Evolutionary conservation across 2,113 vertebrate genomes (phyloP), one percentile per base, ranked within the genome.

Genomic region (Chaetodon trifascialis): DNA sequence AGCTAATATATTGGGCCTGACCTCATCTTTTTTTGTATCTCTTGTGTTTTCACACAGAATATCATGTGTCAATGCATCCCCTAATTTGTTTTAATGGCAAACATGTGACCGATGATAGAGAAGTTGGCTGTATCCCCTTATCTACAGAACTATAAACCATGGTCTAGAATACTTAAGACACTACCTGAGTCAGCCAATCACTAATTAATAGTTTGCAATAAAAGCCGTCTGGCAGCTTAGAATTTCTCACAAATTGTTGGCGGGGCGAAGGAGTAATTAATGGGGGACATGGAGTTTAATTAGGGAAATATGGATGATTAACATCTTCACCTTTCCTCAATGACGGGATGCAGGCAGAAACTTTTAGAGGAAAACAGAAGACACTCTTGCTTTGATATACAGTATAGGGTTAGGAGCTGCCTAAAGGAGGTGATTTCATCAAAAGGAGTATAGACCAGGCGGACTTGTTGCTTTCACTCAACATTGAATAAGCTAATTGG

Each of bases 271-370:
- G 91, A 93, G 87, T 93, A 93, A 91, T 95, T 93, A 94, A 94
- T 94, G 91, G 76, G 87, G 85, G 93, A 83, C 92, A 77, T 64
- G 87, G 92, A 75, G 73, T 92, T 85, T 86, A 89, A 95, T 94
- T 93, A 94, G 90, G 80, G 89, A 95, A 95, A 94, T 95, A 93
- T 90, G 85, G 93, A 92, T 92, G 92, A 95, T 95, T 96, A 95
- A 94, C 94, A 92, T 94, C 88, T 86, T 93, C 86, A 92, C 93
- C 91, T 94, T 95, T 87, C 80, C 65, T 91, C 85, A 94, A 89
- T 93, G 82, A 86, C 65, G 92, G 76, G 68, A 88, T 63, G 21
- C 78, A 66, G 75, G 91, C 38, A 77, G 46, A 84, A 89, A 84
- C 51, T 88, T 89, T 75, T 56, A 30, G 19, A 71, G 65, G 34